A percentile compares a stretch with the other conserved stretches of the same genome.
Evolutionary conservation across 2,797 vertebrate genomes (phyloP).

Genomic region (Rhabdomys pumilio): DNA sequence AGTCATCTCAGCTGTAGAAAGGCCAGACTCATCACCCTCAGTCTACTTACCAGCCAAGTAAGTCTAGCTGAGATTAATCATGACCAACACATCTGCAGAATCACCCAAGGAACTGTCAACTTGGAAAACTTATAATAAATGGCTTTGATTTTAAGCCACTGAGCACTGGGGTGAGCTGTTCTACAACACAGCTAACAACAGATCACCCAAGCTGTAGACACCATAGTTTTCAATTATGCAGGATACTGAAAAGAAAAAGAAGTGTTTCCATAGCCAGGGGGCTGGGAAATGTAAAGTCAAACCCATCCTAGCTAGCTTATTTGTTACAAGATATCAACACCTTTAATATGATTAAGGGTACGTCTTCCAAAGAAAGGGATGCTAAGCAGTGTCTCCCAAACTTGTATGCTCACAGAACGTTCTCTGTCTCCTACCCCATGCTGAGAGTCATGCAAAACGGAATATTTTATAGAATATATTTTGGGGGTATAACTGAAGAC

Average conservation of each 20-base stretch:
- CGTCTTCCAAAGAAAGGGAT: slow-evolving; percentile 23
- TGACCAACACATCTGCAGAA: neutral
- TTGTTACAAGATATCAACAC: slow-evolving; percentile 22
- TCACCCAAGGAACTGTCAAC: neutral
- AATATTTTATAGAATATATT: neutral
- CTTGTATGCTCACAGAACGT: neutral
- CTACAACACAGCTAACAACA: neutral
- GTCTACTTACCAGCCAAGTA: neutral
- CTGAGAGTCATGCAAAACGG: neutral
- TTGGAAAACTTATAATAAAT: slow-evolving; percentile 29
- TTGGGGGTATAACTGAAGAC: neutral
- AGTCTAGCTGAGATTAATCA: neutral
- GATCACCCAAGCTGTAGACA: neutral
- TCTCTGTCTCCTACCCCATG: accelerated
- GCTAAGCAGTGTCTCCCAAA: slow-evolving; percentile 16
- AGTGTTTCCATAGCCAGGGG: neutral
- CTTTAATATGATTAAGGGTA: slow-evolving; percentile 5
- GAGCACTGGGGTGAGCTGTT: neutral
- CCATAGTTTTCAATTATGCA: neutral
- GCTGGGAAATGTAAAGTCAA: slow-evolving; percentile 24
- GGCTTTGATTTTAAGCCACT: slow-evolving; percentile 45
- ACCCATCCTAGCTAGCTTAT: slow-evolving; percentile 4
- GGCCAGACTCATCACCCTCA: neutral
- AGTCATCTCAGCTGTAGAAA: neutral
- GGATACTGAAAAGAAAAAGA: neutral